Evolutionary conservation across 2,797 vertebrate species (phyloP), one percentile per base, ranked within the genome.

Genomic region (Gymnocypris eckloni): DNA sequence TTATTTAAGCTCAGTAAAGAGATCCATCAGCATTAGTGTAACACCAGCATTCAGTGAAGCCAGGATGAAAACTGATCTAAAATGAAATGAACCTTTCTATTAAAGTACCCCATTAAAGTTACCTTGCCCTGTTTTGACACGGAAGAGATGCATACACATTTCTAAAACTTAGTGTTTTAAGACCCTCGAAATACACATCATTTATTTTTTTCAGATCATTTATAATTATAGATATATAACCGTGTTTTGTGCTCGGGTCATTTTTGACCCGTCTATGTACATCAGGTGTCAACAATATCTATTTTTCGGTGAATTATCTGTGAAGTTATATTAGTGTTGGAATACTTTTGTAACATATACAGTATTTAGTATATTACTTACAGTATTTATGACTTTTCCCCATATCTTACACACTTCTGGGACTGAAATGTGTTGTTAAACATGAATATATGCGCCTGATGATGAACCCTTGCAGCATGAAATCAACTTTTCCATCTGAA

Each of bases 1-100:
- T 41, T 56, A 45, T 82, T 78, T 52, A 61, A 45, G 54, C 39
- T 81, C 75, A 39, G 56, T 41, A 75, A 86, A 84, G 45, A 79
- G 84, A 82, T 82, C 75, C n/a, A 22, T 86, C 78, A 70, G 20
- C 28, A 15, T 67, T 37, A 67, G 64, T 18, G 22, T 37, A 18
- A 37, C 64, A 4, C 28, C 15, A 66, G 28, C 4, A 64, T 64
- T 64, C 61, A 64, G 10, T 11, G n/a, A 61, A 25, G 59, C 10
- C 61, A 28, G 54, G 20, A 56, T 64, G 1, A 64, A 64, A 56
- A 10, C 56, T 11, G n/a, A 59, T n/a, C 56, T 3, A 4, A 56
- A 59, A 59, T n/a, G 11, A 59, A 59, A 59, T n/a, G 0, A 4
- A 59, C 22, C n/a, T 59, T 59, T 59, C 9, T n/a, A 59, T 59